Conservation (phyloP, 2,797 vertebrate species). For the Tenualosa ilisha region DNA sequence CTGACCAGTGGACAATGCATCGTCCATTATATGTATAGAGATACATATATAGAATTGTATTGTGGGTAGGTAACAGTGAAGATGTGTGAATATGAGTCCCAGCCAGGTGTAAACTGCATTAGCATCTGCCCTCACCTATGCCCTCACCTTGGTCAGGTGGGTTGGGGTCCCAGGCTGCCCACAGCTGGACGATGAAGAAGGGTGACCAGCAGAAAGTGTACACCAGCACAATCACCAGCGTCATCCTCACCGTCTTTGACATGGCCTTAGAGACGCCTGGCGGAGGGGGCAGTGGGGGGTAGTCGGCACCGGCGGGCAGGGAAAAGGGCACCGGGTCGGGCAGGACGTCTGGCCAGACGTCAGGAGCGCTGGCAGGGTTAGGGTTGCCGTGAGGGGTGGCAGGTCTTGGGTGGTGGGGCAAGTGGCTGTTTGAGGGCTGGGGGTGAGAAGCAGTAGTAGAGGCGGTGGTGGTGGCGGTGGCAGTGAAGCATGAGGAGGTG, state of each 20-base stretch:
- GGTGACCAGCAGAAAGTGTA: conserved; percentile 87
- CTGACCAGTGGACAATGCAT: too few species aligned
- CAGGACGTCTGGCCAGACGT: conserved; percentile 52
- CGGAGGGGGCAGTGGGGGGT: conserved; percentile 31
- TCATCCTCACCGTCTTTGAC: conserved; percentile 87
- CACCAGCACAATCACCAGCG: conserved; percentile 83
- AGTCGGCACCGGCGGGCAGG: not conserved
- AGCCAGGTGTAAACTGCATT: too few species aligned
- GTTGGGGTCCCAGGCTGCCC: conserved; percentile 83
- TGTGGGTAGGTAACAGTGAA: conserved; percentile 11
- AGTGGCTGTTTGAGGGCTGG: conserved; percentile 19
- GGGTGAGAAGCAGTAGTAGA: not conserved
- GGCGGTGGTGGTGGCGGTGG: not conserved
- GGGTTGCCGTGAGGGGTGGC: conserved; percentile 27
- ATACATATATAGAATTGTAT: not conserved
- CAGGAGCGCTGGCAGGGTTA: conserved; percentile 32
- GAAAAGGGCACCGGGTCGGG: conserved; percentile 35
- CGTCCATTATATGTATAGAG: not conserved
- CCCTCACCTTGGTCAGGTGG: conserved; percentile 75
- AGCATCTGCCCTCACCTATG: conserved; percentile 9
- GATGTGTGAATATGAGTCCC: not conserved
- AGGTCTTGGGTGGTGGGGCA: conserved; percentile 26
- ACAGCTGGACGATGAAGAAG: conserved; percentile 86
- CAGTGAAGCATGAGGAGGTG: not conserved
- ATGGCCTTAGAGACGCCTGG: conserved; percentile 74